Evolutionary conservation across 1,140 invertebrate genomes (phyloP).

Genomic region (Hyphantria cunea): DNA sequence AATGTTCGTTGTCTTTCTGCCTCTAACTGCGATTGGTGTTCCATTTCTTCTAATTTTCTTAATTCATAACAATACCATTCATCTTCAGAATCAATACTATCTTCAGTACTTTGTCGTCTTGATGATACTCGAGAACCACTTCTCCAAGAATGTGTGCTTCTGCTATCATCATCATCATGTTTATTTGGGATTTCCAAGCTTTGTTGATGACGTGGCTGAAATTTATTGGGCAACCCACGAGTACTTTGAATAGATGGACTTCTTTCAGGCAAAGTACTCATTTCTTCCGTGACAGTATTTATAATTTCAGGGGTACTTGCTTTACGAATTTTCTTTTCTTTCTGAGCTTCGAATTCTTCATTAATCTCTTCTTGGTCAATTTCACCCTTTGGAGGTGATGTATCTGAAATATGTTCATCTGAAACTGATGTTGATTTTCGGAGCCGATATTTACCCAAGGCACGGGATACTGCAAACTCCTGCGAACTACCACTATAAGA

Average conservation of each 20-base stretch:
- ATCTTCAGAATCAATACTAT: conserved; percentile 95
- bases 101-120: conserved; percentile 94
- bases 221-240: conserved; percentile 82
- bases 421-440: conserved; percentile 87
- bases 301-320: conserved; percentile 72
- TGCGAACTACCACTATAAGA: conserved; percentile 79
- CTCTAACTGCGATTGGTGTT: conserved; percentile 87
- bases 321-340: conserved; percentile 63
- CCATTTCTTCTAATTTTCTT: conserved; percentile 92
- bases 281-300: conserved; percentile 70
- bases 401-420: conserved; percentile 83
- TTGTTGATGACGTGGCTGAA: conserved; percentile 87
- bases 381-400: conserved; percentile 77
- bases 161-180: conserved; percentile 91
- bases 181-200: conserved; percentile 91
- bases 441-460: conserved; percentile 90
- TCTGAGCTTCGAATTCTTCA: conserved; percentile 51
- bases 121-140: conserved; percentile 94
- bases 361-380: conserved; percentile 63
- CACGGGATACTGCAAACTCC: conserved; percentile 92
- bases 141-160: conserved; percentile 92
- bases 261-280: conserved; percentile 80
- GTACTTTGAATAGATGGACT: conserved; percentile 85
- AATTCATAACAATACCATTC: conserved; percentile 96
- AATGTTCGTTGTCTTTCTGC: conserved; percentile 84